Percentiles rank a stretch among this genome's conserved stretches.
These are phyloP conservation scores for Parotocinclus haroldoi DNA, from an alignment of 2,797 vertebrate species.

Conservation along the genomic window DNA sequence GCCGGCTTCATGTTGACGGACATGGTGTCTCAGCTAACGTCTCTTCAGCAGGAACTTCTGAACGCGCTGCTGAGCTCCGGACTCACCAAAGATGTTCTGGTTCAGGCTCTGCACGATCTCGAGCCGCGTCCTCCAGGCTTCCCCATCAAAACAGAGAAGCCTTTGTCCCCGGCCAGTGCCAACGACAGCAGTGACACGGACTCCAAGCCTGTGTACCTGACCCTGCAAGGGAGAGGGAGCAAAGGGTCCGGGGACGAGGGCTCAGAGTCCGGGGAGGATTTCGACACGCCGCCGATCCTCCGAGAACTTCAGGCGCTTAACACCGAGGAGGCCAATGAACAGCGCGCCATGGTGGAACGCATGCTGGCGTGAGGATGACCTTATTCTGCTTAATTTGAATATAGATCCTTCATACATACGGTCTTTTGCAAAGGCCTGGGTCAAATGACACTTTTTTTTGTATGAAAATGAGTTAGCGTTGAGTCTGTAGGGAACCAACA, in stretches of 20 bases:
- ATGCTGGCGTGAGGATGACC: slow-evolving; percentile 85
- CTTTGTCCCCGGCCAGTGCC: slow-evolving; percentile 77
- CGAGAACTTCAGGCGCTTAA: slow-evolving; percentile 93
- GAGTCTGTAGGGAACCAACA: too few species aligned
- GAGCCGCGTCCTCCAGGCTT: slow-evolving; percentile 75
- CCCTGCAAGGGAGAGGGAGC: slow-evolving; percentile 80
- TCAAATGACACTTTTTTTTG: too few species aligned
- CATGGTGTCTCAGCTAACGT: slow-evolving; percentile 97
- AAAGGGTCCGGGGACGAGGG: slow-evolving; percentile 90
- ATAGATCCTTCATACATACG: not conserved
- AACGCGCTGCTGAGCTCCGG: slow-evolving; percentile 91
- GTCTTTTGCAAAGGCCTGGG: too few species aligned
- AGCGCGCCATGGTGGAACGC: slow-evolving; percentile 90
- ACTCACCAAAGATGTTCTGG: slow-evolving; percentile 83
- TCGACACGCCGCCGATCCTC: slow-evolving; percentile 92
- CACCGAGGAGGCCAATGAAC: slow-evolving; percentile 94
- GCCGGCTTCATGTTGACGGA: slow-evolving; percentile 75
- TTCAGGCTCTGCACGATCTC: slow-evolving; percentile 91
- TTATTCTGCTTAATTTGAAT: not conserved
- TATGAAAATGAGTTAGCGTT: too few species aligned
- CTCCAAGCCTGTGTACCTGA: slow-evolving; percentile 84
- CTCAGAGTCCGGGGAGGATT: slow-evolving; percentile 96
- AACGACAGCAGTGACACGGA: slow-evolving; percentile 74
- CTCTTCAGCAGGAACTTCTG: slow-evolving; percentile 94
- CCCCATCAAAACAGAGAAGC: slow-evolving; percentile 87